Evolutionary conservation across 2,888 invertebrate genomes (phyloP), one percentile per base, ranked within the genome.

Genomic region (Pseudolycoriella hygida): DNA sequence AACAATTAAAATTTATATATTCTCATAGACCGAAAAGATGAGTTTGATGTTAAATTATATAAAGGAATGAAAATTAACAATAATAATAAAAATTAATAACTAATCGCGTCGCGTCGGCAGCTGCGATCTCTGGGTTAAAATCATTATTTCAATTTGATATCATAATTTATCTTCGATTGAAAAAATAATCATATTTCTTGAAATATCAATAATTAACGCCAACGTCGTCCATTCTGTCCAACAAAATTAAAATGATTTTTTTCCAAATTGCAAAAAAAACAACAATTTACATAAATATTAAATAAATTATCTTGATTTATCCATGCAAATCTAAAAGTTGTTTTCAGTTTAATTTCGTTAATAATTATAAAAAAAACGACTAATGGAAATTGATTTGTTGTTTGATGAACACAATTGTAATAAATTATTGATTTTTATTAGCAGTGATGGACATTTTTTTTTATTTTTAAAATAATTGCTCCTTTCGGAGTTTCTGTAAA

Each of bases 291-390:
- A 46, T 46, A 46, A 46, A 40, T 40, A 41, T 46, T 25, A 37
- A 20, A 46, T 46, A 46, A 46, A 46, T 46, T 42, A 20, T 19
- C 17, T 46, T 46, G 45, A 46, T 46, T 41, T 46, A 46, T 46
- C 38, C 25, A 12, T 25, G n/a, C 25, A 25, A 39, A 17, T 39
- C 17, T 39, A 17, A 17, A 17, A 17, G 14, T 17, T 39, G 14
- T 39, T 39, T 39, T 39, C 17, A 14, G 12, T 34, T 34, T 34
- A 34, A 34, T 12, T 34, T 14, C 34, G 15, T 34, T 34, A 25
- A 25, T 25, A 25, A 25, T 25, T 25, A 25, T 25, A 25, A 25
- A 25, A 25, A 25, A 4, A 6, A 4, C 25, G 25, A 25, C 25
- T 25, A 25, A 25, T 25, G 25, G 25, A 25, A 25, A 25, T 25